A percentile compares a stretch with the other conserved stretches of the same genome.
phyloP scores from a whole-genome alignment of 2,888 invertebrate genomes.

The Stramonita haemastoma region DNA sequence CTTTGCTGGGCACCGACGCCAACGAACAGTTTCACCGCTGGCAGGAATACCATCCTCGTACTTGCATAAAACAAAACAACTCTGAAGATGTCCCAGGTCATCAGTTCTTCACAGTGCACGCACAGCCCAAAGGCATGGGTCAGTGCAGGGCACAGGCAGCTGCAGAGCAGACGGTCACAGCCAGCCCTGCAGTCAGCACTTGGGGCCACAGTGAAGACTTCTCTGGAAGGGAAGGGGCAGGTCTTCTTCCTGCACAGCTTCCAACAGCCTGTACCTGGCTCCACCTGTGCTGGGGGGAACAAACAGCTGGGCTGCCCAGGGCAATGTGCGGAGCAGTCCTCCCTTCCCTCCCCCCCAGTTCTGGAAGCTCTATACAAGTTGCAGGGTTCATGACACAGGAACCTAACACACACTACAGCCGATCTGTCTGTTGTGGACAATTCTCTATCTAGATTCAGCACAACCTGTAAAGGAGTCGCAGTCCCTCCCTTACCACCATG shows the following conservation, averaged over 20 bases:
- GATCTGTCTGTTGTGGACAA: background rate
- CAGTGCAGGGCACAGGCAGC: too few species aligned
- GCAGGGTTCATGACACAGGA: background rate
- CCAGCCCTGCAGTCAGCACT: too few species aligned
- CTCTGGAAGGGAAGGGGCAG: background rate
- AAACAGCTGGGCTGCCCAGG: background rate
- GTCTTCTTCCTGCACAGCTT: background rate
- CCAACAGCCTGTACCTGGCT: too few species aligned
- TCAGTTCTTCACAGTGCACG: background rate
- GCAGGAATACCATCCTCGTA: background rate
- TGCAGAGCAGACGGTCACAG: too few species aligned
- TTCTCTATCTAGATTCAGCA: background rate
- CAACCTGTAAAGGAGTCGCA: background rate
- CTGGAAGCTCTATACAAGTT: background rate
- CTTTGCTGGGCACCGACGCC: background rate
- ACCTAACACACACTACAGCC: background rate
- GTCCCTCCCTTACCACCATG: background rate
- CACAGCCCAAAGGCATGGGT: too few species aligned
- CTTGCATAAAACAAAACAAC: constrained; percentile 27
- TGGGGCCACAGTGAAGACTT: background rate
- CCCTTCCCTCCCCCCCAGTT: background rate
- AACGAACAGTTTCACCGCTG: background rate
- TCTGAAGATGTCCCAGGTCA: background rate
- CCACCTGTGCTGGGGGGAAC: background rate
- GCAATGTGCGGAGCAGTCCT: background rate